A percentile compares a stretch with the other conserved stretches of the same genome.
These are phyloP conservation scores for Anisognathus igniventris DNA, from an alignment of 2,797 vertebrate species.

Conservation along the genomic window DNA sequence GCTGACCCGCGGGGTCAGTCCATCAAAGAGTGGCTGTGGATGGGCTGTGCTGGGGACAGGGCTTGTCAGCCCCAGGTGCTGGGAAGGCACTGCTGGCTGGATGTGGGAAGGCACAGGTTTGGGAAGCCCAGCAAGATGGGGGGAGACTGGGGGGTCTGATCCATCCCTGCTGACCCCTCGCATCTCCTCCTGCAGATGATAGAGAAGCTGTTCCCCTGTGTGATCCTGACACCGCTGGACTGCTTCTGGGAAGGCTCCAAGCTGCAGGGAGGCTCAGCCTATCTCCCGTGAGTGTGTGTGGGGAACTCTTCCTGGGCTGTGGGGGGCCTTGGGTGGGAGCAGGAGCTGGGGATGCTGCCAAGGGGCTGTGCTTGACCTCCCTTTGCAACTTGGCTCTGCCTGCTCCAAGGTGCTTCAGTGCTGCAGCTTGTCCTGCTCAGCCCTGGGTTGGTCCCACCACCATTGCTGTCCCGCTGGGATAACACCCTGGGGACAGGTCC, in stretches of 20 bases:
- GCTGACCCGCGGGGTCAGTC: not conserved
- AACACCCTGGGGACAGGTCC: fast-evolving
- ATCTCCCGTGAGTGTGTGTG: constrained; percentile 92
- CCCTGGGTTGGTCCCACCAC: not conserved
- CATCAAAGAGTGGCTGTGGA: not conserved
- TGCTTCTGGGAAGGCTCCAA: constrained; percentile 99
- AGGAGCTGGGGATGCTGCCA: not conserved
- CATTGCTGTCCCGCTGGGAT: not conserved
- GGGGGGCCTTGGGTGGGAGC: not conserved
- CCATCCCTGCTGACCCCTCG: not conserved
- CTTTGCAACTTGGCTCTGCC: not conserved
- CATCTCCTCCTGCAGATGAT: constrained; percentile 83
- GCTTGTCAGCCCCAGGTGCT: not conserved
- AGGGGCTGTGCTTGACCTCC: not conserved
- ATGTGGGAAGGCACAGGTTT: fast-evolving
- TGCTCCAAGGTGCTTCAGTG: fast-evolving
- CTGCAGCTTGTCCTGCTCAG: not conserved
- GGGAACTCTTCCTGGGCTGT: not conserved
- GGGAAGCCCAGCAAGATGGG: not conserved
- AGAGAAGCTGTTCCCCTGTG: constrained; percentile 97
- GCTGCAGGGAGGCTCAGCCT: constrained; percentile 95
- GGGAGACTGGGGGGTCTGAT: fast-evolving
- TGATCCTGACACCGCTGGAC: constrained; percentile 97
- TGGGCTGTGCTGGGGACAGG: not conserved
- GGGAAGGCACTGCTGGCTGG: not conserved